Evolutionary conservation across 2,113 vertebrate genomes (phyloP), one percentile per base, ranked within the genome.

Genomic region (Microcebus lehilahytsara): DNA sequence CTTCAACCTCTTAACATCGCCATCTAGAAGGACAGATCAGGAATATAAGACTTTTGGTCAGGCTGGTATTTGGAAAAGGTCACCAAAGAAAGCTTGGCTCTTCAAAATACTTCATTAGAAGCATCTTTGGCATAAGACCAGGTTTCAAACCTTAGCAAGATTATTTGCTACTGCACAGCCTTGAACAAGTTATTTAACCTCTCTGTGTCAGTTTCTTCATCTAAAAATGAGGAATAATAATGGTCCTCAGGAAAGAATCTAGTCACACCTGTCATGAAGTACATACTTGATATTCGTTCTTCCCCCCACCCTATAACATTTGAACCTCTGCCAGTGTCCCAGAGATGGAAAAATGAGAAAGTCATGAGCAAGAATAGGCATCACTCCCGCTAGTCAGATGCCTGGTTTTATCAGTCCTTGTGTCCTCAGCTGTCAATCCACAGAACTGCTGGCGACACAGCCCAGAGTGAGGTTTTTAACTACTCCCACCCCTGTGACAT

Each of bases 1-100:
- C 71, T 90, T 69, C 72, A 49, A 64, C 56, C n/a, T 75, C 25
- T 42, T 74, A 84, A 25, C 5, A 53, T 75, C 20, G 58, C 71
- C 92, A 67, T 62, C 93, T 86, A 56, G 58, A 94, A 92, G 71
- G 72, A 85, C 71, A 66, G 67, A 77, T 62, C 90, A 78, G 85
- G 93, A 84, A 71, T 32, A 78, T 30, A 92, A 93, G 89, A 66
- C 56, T 94, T 80, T 46, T 66, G 89, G 89, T 80, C 72, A 66
- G 53, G 71, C 66, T 88, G 86, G 40, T 72, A 77, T 93, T 96
- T 93, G 93, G 90, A 88, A 97, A 96, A 96, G 79, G 92, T 96
- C 90, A 95, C 89, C 88, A 69, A 96, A 97, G 80, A 83, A 93
- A 80, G 79, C 66, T 93, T 93, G 42, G 69, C 46, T 93, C 86